Percentiles rank a stretch among this genome's conserved stretches.
phyloP scores from a whole-genome alignment of 1,140 invertebrate species.

The Hyphantria cunea region DNA sequence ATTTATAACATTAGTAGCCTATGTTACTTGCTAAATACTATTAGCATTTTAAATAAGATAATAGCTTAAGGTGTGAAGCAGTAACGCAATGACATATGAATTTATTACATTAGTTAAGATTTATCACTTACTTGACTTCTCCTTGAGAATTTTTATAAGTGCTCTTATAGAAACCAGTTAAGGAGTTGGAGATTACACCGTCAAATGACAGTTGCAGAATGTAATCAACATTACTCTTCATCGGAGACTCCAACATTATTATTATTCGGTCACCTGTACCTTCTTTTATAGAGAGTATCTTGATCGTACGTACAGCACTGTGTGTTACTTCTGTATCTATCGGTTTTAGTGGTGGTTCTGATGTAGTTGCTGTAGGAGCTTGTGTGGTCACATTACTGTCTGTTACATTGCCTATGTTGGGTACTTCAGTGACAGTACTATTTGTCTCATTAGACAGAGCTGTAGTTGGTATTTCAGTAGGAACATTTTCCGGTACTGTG shows the following conservation, averaged over 20 bases:
- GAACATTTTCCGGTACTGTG: conserved; percentile 22
- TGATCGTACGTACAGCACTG: conserved; percentile 60
- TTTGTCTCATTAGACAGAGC: conserved; percentile 17
- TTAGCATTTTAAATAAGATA: too few relatives aligned
- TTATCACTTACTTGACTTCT: conserved; percentile 69
- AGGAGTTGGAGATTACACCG: conserved; percentile 82
- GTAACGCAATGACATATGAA: too few relatives aligned
- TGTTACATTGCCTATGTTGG: neutral
- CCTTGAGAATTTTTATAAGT: conserved; percentile 83
- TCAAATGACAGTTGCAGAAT: conserved; percentile 80
- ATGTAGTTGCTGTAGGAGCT: conserved; percentile 3
- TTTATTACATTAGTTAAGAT: too few relatives aligned
- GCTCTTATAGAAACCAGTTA: conserved; percentile 92
- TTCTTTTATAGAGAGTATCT: conserved; percentile 52
- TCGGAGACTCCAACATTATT: conserved; percentile 46
- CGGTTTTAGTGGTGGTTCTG: conserved; percentile 3
- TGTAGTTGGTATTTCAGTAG: neutral
- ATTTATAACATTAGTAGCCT: too few relatives aligned
- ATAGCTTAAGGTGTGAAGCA: too few relatives aligned
- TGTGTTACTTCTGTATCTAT: conserved; percentile 64
- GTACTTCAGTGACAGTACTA: conserved; percentile 3
- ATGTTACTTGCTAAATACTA: too few relatives aligned
- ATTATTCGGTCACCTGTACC: conserved; percentile 59
- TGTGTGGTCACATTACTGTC: conserved; percentile 27
- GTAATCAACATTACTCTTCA: conserved; percentile 68